Conservation (phyloP, 2,888 invertebrate species). For the Habrosyne pyritoides region DNA sequence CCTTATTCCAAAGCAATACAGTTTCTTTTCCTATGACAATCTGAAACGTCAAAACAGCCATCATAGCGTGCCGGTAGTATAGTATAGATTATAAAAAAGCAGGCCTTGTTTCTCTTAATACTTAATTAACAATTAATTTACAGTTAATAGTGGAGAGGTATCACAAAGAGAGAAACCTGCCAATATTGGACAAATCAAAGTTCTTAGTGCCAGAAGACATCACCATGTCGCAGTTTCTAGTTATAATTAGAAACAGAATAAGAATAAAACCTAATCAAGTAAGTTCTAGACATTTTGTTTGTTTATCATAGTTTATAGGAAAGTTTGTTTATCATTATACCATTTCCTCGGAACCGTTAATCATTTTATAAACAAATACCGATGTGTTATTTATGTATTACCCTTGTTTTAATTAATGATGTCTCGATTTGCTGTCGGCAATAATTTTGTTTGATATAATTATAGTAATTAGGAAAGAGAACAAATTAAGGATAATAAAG, state of each 20-base stretch:
- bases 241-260: conserved; percentile 86
- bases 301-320: background rate
- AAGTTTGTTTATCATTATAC: background rate
- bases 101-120: too few species aligned
- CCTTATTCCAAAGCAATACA: too few species aligned
- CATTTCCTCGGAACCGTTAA: too few species aligned
- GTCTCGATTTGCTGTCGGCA: background rate
- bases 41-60: too few species aligned
- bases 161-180: conserved; percentile 89
- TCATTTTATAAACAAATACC: background rate
- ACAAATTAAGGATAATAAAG: too few species aligned
- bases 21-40: too few species aligned
- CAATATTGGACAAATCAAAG: conserved; percentile 91
- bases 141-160: conserved; percentile 93
- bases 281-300: conserved; percentile 37
- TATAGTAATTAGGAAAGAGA: background rate
- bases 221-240: conserved; percentile 94
- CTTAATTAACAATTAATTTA: conserved; percentile 20
- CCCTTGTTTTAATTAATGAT: background rate
- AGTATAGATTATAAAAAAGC: too few species aligned
- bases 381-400: background rate
- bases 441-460: background rate
- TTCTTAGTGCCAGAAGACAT: conserved; percentile 95
- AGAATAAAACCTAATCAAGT: conserved; percentile 85
- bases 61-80: too few species aligned